Evolutionary conservation across 2,888 invertebrate species (phyloP).

Genomic region (Campaea margaritaria): DNA sequence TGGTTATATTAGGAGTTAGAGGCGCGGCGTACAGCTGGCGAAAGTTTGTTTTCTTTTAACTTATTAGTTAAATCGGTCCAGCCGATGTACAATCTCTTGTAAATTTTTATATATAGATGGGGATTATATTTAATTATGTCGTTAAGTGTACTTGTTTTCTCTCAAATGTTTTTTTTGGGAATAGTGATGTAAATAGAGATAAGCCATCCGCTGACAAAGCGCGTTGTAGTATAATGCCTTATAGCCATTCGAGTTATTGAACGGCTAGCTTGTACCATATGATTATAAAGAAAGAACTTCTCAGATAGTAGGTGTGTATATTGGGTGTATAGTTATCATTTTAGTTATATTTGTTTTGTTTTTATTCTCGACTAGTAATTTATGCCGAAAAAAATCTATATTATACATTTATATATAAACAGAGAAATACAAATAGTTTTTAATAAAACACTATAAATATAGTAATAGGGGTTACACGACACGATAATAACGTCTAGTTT

Average conservation of each 20-base stretch:
- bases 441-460: conserved; percentile 81
- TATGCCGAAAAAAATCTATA: conserved; percentile 79
- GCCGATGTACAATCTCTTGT: conserved; percentile 81
- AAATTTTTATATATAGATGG: conserved; percentile 83
- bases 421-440: conserved; percentile 84
- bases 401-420: conserved; percentile 76
- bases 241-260: conserved; percentile 68
- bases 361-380: conserved; percentile 81
- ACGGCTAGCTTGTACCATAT: conserved; percentile 78
- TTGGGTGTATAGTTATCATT: conserved; percentile 83
- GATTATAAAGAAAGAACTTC: conserved; percentile 52
- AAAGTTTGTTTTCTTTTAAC: conserved; percentile 55
- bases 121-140: conserved; percentile 82
- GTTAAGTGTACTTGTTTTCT: conserved; percentile 70
- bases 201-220: conserved; percentile 48
- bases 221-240: conserved; percentile 73
- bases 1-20: conserved; percentile 54
- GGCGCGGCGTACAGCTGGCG: conserved; percentile 41
- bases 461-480: conserved; percentile 79
- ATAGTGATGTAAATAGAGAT: conserved; percentile 46
- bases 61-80: conserved; percentile 68
- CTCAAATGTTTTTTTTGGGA: conserved; percentile 56
- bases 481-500: conserved; percentile 82
- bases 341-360: conserved; percentile 68
- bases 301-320: conserved; percentile 77